Percentiles rank a stretch among this genome's conserved stretches.
phyloP scores from a whole-genome alignment of 1,140 invertebrate species.

The Achroia grisella region DNA sequence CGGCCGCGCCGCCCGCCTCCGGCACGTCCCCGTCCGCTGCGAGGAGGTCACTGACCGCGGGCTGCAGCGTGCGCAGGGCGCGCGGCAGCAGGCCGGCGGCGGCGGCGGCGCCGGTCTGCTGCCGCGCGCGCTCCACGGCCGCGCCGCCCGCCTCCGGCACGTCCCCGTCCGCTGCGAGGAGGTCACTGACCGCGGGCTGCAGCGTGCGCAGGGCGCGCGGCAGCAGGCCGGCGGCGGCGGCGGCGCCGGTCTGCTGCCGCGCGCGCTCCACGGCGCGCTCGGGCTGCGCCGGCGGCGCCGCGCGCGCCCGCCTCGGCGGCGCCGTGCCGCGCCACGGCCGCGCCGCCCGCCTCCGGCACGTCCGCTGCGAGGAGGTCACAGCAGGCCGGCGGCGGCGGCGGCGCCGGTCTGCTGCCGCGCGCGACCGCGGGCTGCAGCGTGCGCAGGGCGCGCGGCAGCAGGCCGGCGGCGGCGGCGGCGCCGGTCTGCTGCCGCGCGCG shows the following conservation, averaged over 20 bases:
- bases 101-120: conserved; percentile 22
- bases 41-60: conserved; percentile 33
- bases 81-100: conserved; percentile 37
- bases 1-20: conserved; percentile 26
- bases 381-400: conserved; percentile 34
- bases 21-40: too few relatives aligned
- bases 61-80: conserved; percentile 44
- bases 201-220: conserved; percentile 40
- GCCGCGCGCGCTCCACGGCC: conserved; percentile 23
- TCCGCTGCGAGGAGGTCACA: conserved; percentile 27
- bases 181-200: conserved; percentile 42
- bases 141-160: conserved; percentile 34
- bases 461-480: neutral
- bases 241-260: conserved; percentile 30
- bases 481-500: conserved; percentile 13
- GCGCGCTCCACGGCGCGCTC: conserved; percentile 43
- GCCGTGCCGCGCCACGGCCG: neutral
- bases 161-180: too few relatives aligned
- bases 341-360: conserved; percentile 3
- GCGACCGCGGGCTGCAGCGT: conserved; percentile 43
- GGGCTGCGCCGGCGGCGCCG: conserved; percentile 24
- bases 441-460: too few relatives aligned
- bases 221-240: too few relatives aligned
- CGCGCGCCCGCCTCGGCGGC: too few relatives aligned
- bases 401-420: too few relatives aligned